Percentiles rank a stretch among this genome's conserved stretches.
phyloP scores from a whole-genome alignment of 1,140 invertebrate genomes.

The Laupala kohalensis region DNA sequence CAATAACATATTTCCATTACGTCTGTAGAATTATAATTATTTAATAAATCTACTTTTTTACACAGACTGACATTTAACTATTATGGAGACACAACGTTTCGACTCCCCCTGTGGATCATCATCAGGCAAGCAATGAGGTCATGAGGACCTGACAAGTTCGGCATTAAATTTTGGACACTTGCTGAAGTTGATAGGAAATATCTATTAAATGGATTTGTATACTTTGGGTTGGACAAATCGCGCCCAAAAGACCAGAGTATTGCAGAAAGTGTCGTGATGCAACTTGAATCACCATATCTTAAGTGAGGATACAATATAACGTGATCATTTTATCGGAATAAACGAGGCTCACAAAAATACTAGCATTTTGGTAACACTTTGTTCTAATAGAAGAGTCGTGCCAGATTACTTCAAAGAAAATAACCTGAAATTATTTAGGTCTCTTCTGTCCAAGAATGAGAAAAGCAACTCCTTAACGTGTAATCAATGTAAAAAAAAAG shows the following conservation, averaged over 20 bases:
- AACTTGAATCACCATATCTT: neutral
- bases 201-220: slow-evolving; percentile 23
- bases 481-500: neutral
- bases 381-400: neutral
- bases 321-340: neutral
- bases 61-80: no score
- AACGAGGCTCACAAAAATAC: neutral
- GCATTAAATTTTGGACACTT: slow-evolving; percentile 19
- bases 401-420: neutral
- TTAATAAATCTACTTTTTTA: no score
- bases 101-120: no score
- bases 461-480: neutral
- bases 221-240: slow-evolving; percentile 21
- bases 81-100: no score
- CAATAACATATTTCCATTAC: no score
- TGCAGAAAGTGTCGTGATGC: neutral
- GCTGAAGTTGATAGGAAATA: slow-evolving; percentile 17
- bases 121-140: no score
- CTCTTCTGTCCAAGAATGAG: neutral
- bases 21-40: no score
- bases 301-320: neutral
- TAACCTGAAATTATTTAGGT: neutral
- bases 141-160: slow-evolving; percentile 20
- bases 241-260: neutral
- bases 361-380: neutral